Conservation (phyloP, 2,797 vertebrate species). For the Esox lucius region DNA sequence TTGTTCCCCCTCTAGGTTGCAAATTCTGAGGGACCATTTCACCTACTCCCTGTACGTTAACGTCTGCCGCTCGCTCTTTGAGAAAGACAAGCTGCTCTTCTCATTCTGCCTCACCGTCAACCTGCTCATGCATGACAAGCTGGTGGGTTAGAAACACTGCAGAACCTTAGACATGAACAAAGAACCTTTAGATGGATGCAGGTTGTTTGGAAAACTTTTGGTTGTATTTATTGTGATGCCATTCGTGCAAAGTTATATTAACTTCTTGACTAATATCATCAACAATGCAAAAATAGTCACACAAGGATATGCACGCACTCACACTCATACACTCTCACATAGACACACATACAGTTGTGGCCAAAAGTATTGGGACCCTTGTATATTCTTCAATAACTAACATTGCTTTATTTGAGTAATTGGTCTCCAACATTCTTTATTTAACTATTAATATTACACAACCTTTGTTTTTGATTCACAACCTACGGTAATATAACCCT, state of each 20-base stretch:
- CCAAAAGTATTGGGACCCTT: too few species aligned
- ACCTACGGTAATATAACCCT: too few species aligned
- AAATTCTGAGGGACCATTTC: constrained; percentile 88
- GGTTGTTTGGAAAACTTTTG: neutral
- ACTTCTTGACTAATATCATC: neutral
- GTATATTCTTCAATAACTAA: too few species aligned
- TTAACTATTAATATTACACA: too few species aligned
- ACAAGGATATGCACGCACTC: neutral
- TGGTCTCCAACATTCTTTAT: too few species aligned
- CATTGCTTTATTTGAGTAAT: too few species aligned
- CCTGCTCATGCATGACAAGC: constrained; percentile 78
- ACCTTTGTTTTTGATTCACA: too few species aligned
- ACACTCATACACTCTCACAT: too few species aligned
- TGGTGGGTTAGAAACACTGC: constrained; percentile 64
- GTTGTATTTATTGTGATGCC: neutral
- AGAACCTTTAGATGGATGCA: neutral
- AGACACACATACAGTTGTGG: too few species aligned
- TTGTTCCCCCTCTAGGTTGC: constrained; percentile 68
- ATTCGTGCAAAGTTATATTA: neutral
- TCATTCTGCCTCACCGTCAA: constrained; percentile 87
- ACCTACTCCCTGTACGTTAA: constrained; percentile 96
- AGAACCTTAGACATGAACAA: constrained; percentile 7
- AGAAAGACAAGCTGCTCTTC: constrained; percentile 96
- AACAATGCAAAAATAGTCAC: neutral
- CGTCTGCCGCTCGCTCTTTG: constrained; percentile 94